A percentile compares a stretch with the other conserved stretches of the same genome.
These are phyloP conservation scores for Oxytorus armatus DNA, from an alignment of 2,888 invertebrate species.

Conservation along the genomic window DNA sequence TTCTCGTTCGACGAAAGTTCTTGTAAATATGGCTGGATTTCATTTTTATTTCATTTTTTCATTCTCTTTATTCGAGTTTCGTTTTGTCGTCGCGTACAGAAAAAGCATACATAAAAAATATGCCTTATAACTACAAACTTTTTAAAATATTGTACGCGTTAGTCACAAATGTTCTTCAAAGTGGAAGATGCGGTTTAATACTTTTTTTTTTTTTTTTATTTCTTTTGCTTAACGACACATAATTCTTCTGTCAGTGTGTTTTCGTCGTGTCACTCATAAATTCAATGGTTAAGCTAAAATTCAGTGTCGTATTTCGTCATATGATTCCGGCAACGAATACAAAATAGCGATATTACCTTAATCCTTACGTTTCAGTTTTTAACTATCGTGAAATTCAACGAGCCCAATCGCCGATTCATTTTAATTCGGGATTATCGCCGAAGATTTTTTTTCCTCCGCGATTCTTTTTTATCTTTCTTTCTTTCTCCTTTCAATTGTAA, in stretches of 20 bases:
- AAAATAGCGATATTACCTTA: constrained; percentile 76
- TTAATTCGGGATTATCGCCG: constrained; percentile 35
- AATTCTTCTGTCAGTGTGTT: constrained; percentile 24
- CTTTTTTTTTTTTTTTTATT: constrained; percentile 73
- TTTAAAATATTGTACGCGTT: constrained; percentile 52
- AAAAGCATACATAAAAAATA: constrained; percentile 85
- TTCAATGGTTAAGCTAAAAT: constrained; percentile 44
- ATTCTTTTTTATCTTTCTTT: constrained; percentile 18
- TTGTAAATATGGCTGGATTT: too few relatives aligned
- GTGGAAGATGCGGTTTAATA: constrained; percentile 83
- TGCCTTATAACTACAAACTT: constrained; percentile 82
- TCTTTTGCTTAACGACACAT: constrained; percentile 25
- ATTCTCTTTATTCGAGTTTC: constrained; percentile 70
- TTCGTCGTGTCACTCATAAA: constrained; percentile 60
- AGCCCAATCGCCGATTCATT: constrained; percentile 18
- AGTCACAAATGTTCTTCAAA: constrained; percentile 67
- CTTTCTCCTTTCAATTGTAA: too few relatives aligned
- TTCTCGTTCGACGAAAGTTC: background rate
- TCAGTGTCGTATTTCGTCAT: constrained; percentile 27
- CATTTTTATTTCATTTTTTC: constrained; percentile 39
- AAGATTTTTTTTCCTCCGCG: constrained; percentile 12
- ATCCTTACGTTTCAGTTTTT: constrained; percentile 53
- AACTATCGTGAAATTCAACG: constrained; percentile 44
- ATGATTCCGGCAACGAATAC: constrained; percentile 77
- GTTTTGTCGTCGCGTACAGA: constrained; percentile 82